These are phyloP conservation scores for Liasis olivaceus DNA, from an alignment of 2,797 vertebrate genomes.

Conservation along the genomic window DNA sequence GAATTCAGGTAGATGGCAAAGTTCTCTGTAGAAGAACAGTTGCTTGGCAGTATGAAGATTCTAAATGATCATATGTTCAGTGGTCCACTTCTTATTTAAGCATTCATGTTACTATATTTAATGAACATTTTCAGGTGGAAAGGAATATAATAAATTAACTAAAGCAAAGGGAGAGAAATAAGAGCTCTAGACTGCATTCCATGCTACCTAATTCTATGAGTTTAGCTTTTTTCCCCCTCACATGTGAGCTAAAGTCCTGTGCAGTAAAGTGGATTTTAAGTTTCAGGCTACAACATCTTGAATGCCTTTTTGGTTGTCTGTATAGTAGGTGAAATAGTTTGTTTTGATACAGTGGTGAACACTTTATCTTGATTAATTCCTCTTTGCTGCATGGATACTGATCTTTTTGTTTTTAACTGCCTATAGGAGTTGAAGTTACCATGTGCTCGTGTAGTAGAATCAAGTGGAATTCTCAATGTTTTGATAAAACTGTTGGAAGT, in stretches of 20 bases:
- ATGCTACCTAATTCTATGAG: background rate
- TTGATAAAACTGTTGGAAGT: constrained; percentile 95
- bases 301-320: background rate
- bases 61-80: background rate
- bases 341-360: background rate
- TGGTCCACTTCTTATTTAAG: background rate
- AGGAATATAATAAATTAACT: background rate
- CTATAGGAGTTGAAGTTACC: constrained; percentile 89
- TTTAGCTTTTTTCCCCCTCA: background rate
- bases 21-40: background rate
- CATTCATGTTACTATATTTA: background rate
- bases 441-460: constrained; percentile 91
- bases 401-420: background rate
- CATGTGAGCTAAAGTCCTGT: background rate
- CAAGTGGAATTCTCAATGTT: constrained; percentile 90
- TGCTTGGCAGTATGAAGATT: background rate
- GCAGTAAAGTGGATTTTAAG: background rate
- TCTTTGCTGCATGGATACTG: background rate
- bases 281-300: background rate
- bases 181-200: background rate
- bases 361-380: background rate
- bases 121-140: background rate
- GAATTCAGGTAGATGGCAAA: background rate
- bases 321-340: background rate
- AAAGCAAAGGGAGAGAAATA: background rate